Percentiles rank a stretch among this genome's conserved stretches.
Conservation (phyloP, 2,113 vertebrate species). For the Perca flavescens region DNA sequence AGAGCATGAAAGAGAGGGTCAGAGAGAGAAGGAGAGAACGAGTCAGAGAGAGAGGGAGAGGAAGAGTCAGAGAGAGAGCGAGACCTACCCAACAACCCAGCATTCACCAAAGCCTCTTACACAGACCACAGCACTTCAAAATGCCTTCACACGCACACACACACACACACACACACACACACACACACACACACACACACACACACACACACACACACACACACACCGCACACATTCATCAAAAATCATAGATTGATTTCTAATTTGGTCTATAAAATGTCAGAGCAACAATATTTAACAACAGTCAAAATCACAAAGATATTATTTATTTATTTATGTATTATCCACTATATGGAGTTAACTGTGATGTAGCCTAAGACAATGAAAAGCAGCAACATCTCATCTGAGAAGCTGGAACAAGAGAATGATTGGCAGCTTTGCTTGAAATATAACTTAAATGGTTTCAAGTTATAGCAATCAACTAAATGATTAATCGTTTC, state of each 20-base stretch:
- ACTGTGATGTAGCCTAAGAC: background rate
- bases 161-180: slow-evolving; percentile 2
- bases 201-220: too few species aligned
- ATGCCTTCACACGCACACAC: background rate
- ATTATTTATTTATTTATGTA: too few species aligned
- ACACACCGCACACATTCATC: slow-evolving; percentile 23
- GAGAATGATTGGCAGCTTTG: background rate
- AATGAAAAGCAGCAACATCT: background rate
- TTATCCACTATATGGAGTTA: background rate
- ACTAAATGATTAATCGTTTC: too few species aligned
- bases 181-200: too few species aligned
- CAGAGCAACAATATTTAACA: background rate
- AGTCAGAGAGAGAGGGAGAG: background rate
- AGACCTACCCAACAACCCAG: slow-evolving; percentile 39
- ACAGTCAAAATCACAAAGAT: background rate
- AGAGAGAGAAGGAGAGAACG: too few species aligned
- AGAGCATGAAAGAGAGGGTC: background rate
- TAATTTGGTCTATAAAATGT: background rate
- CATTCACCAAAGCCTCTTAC: slow-evolving; percentile 74
- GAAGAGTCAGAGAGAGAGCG: background rate
- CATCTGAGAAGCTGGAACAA: background rate
- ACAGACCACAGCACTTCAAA: slow-evolving; percentile 36
- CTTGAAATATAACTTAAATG: background rate
- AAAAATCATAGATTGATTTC: background rate
- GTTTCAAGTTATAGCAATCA: too few species aligned